Conservation (phyloP, 2,888 invertebrate genomes). For the Tiphia femorata region DNA sequence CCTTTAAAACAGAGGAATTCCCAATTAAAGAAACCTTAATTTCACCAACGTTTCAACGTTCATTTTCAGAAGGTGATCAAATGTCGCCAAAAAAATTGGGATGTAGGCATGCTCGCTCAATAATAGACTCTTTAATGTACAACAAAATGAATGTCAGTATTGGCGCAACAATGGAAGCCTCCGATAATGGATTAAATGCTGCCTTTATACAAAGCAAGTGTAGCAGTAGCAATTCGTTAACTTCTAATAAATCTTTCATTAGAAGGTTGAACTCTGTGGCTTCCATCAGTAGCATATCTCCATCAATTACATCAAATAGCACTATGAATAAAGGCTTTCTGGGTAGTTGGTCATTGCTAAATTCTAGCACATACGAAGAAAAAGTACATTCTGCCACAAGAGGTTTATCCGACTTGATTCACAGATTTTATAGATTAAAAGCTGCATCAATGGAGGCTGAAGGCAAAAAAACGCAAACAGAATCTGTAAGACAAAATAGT, state of each 20-base stretch:
- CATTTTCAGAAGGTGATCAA: slow-evolving; percentile 47
- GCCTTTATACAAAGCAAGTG: slow-evolving; percentile 40
- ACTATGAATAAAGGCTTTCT: neutral
- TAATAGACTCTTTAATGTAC: slow-evolving; percentile 19
- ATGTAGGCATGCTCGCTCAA: slow-evolving; percentile 33
- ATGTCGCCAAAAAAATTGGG: slow-evolving; percentile 23
- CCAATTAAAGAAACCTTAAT: slow-evolving; percentile 1
- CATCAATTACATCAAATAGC: neutral
- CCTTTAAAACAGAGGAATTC: slow-evolving; percentile 8
- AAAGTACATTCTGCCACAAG: slow-evolving; percentile 10
- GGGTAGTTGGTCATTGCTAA: too few relatives aligned
- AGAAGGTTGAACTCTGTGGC: slow-evolving; percentile 28
- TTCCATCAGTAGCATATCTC: neutral
- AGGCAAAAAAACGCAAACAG: neutral
- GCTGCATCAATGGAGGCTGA: neutral
- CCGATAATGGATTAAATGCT: slow-evolving; percentile 48
- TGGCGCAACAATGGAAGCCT: slow-evolving; percentile 27
- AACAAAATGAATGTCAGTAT: neutral
- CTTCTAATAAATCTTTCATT: slow-evolving; percentile 55
- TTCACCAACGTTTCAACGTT: slow-evolving; percentile 23
- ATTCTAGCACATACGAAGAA: slow-evolving; percentile 5
- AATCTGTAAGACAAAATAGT: slow-evolving; percentile 42
- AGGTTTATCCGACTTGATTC: slow-evolving; percentile 41
- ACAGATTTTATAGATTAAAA: slow-evolving; percentile 44
- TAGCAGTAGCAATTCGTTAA: slow-evolving; percentile 38